Evolutionary conservation across 1,140 invertebrate species (phyloP), one percentile per base, ranked within the genome.

Genomic region (Trichoplusia ni): DNA sequence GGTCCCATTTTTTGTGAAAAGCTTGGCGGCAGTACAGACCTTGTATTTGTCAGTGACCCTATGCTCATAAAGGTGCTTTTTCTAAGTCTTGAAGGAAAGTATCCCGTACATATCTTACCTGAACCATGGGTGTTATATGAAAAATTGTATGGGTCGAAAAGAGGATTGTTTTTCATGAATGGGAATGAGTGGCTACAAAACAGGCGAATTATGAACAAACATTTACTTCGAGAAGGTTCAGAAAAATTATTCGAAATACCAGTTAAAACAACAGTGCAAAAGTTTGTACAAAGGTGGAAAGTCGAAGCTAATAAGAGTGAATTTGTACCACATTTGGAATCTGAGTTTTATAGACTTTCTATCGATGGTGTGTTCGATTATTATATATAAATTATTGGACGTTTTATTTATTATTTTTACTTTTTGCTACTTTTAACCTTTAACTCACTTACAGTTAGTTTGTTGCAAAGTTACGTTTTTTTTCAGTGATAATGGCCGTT

Each of bases 81-180:
- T 82, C 77, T 92, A 4, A 86, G 94, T 54, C 67, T 84, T 6
- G 96, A 98, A 91, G 96, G 95, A 56, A 93, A 94, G 73, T 94
- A 94, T 77, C 96, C 96, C 0, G 87, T 87, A 42, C 96, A 97
- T 86, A 93, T 96, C 71, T 80, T 97, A 64, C 96, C 96, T 2
- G 95, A 97, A 76, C 92, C 96, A 1, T 98, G 96, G 96, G 81
- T 92, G 0, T 79, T 95, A 8, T 97, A 97, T 73, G 97, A 97
- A 76, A 83, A 95, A 73, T 81, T 93, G 1, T 92, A 94, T 67
- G 91, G 93, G 23, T 94, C 93, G 42, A 91, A 94, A 68, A 92
- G 97, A 69, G 97, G 97, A 11, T 88, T 98, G 6, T 95, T 97
- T 76, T 98, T 98, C 84, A 97, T 97, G 96, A 92, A 97, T 65